These are phyloP conservation scores for Gymnosoma rotundatum DNA, from an alignment of 2,888 invertebrate genomes.

Conservation along the genomic window DNA sequence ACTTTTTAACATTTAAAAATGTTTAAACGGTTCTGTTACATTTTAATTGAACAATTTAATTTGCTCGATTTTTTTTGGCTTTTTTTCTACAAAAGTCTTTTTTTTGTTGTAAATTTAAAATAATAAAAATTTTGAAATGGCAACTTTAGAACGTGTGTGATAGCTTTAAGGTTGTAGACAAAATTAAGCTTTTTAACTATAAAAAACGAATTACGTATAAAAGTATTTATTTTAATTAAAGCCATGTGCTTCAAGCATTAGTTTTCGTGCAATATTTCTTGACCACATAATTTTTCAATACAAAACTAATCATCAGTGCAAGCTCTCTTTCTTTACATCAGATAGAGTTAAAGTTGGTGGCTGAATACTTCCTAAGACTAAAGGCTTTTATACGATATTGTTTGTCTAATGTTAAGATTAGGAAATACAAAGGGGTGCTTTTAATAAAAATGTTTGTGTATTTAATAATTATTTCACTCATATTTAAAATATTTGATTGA, in stretches of 20 bases:
- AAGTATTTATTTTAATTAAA: conserved; percentile 45
- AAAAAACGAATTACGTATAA: too few species aligned
- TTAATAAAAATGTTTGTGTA: background rate
- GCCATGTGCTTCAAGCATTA: conserved; percentile 53
- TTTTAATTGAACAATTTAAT: conserved; percentile 70
- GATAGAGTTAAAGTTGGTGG: too few species aligned
- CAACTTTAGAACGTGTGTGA: conserved; percentile 22
- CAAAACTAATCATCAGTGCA: too few species aligned
- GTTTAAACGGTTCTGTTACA: conserved; percentile 66
- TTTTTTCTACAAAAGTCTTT: conserved; percentile 6
- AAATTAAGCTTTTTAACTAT: conserved; percentile 22
- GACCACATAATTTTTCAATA: background rate
- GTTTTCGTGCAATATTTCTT: conserved; percentile 3
- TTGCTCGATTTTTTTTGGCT: conserved; percentile 21
- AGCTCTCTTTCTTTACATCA: too few species aligned
- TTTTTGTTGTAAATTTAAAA: background rate
- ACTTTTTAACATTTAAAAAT: conserved; percentile 50
- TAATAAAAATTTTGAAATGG: conserved; percentile 41
- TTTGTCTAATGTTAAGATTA: conserved; percentile 3
- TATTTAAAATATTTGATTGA: conserved; percentile 49
- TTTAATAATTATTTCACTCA: conserved; percentile 44
- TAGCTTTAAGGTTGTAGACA: background rate
- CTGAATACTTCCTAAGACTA: background rate
- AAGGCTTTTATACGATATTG: conserved; percentile 19
- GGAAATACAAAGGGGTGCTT: conserved; percentile 44